phyloP scores from a whole-genome alignment of 1,140 invertebrate genomes.

The Papilio machaon region DNA sequence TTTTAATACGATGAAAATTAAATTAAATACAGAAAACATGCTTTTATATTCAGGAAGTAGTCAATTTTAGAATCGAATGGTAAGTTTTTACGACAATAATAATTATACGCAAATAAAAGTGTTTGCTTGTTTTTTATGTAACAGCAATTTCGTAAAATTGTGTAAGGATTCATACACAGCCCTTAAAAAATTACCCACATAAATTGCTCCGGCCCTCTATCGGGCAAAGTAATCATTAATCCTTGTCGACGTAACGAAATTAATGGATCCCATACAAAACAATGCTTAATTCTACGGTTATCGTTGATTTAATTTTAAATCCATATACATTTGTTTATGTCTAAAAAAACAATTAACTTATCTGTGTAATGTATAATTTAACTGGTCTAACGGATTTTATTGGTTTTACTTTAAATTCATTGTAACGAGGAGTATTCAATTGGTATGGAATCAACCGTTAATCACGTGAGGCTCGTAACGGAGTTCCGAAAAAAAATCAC shows the following conservation, averaged over 20 bases:
- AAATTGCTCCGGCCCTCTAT: neutral
- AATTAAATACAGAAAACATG: too few species aligned
- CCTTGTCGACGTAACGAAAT: neutral
- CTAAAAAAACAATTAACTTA: neutral
- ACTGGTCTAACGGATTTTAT: neutral
- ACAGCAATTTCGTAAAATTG: too few species aligned
- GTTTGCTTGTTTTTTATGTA: too few species aligned
- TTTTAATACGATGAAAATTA: too few species aligned
- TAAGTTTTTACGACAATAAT: too few species aligned
- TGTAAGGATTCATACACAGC: neutral
- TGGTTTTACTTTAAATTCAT: neutral
- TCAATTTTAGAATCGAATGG: too few species aligned
- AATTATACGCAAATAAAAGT: too few species aligned
- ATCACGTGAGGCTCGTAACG: too few species aligned
- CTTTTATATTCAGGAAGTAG: too few species aligned
- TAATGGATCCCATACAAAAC: neutral
- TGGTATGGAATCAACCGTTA: too few species aligned
- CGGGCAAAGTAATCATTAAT: neutral
- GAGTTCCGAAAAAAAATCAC: too few species aligned
- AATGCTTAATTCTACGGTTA: conserved; percentile 1
- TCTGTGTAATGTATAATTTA: neutral
- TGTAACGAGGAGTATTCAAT: neutral
- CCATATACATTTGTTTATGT: neutral
- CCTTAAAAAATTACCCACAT: neutral
- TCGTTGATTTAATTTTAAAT: conserved; percentile 21